phyloP scores from a whole-genome alignment of 1,140 invertebrate genomes.

The Drosophila triauraria region DNA sequence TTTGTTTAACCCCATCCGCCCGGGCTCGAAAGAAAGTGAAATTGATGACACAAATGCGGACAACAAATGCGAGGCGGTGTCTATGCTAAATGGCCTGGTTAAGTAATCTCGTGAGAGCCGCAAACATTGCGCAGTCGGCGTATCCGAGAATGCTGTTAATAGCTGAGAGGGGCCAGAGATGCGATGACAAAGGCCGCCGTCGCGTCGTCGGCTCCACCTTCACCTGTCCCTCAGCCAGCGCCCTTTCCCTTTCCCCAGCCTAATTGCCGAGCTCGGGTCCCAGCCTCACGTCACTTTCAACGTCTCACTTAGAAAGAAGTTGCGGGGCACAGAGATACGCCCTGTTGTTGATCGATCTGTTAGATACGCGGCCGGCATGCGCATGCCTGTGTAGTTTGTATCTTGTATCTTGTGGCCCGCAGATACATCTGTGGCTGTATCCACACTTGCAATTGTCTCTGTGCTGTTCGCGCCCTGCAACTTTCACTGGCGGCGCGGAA shows the following conservation, averaged over 20 bases:
- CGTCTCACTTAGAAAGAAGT: slow-evolving; percentile 59
- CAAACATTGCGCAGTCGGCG: slow-evolving; percentile 78
- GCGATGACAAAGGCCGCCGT: slow-evolving; percentile 46
- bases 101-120: slow-evolving; percentile 82
- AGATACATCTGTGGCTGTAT: slow-evolving; percentile 22
- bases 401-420: slow-evolving; percentile 29
- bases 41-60: slow-evolving; percentile 83
- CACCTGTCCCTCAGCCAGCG: slow-evolving; percentile 26
- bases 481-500: slow-evolving; percentile 69
- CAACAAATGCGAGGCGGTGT: slow-evolving; percentile 63
- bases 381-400: slow-evolving; percentile 40
- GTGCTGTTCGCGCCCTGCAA: slow-evolving; percentile 68
- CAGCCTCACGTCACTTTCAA: slow-evolving; percentile 59
- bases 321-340: slow-evolving; percentile 53
- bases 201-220: slow-evolving; percentile 5
- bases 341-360: slow-evolving; percentile 74
- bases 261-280: slow-evolving; percentile 45
- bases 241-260: slow-evolving; percentile 29
- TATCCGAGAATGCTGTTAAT: slow-evolving; percentile 78
- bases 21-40: slow-evolving; percentile 75
- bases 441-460: slow-evolving; percentile 60
- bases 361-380: slow-evolving; percentile 73
- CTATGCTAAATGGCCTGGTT: slow-evolving; percentile 82
- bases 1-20: slow-evolving; percentile 68
- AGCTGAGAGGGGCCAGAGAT: slow-evolving; percentile 53